Evolutionary conservation across 2,888 invertebrate genomes (phyloP), one percentile per base, ranked within the genome.

Genomic region (Platycnemis pennipes): DNA sequence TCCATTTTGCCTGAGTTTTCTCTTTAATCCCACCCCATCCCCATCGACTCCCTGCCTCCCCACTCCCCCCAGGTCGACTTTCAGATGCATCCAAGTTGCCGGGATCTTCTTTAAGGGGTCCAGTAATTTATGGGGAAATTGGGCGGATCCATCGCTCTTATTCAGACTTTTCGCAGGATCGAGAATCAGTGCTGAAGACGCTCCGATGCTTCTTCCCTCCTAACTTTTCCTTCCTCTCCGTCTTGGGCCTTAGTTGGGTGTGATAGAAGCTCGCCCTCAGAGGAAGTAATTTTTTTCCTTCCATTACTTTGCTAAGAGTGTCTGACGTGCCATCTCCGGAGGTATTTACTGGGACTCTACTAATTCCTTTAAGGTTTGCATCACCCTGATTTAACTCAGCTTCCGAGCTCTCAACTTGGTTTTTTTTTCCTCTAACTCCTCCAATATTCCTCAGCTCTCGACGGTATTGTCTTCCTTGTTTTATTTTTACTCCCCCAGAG

Each of bases 1-100:
- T 77, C 77, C 77, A 77, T 77, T 77, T 77, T 63, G n/a, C 63
- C 63, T 7, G 63, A 63, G 63, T 63, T 63, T 63, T 63, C 63
- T 2, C 63, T n/a, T 26, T 63, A 63, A 63, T 63, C 77, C 37
- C n/a, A 11, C 37, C 77, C 77, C 37, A 13, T 37, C 77, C 37
- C 37, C 77, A 37, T 37, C n/a, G 31, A 5, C 69, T 8, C 69
- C 7, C n/a, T 4, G 8, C 69, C 69, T 31, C 37, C 31, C 37
- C 37, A 77, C 31, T 77, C 2, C 63, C 31, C 31, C 5, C 37
- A 37, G 37, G 77, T 37, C 77, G 37, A 77, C 77, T 77, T 77
- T 31, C 26, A 37, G 77, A 77, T 77, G 77, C 77, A 77, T 37
- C 37, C 77, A 37, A 77, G 77, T 77, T 77, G 37, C 37, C 77